Conservation (phyloP, 2,888 invertebrate genomes). For the Parnassius smintheus region DNA sequence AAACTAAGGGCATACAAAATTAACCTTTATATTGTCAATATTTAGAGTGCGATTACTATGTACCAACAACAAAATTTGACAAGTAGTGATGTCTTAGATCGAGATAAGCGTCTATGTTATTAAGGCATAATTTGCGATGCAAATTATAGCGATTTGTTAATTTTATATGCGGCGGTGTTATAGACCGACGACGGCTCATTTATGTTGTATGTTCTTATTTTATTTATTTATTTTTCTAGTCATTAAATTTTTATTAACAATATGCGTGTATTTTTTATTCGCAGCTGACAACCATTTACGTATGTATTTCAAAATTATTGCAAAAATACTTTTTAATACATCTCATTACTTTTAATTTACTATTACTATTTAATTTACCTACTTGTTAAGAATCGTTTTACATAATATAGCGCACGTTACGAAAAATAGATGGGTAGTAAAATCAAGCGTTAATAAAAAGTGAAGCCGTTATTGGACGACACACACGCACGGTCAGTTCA, state of each 20-base stretch:
- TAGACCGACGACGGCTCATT: constrained; percentile 49
- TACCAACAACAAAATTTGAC: constrained; percentile 29
- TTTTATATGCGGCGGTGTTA: constrained; percentile 62
- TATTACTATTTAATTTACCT: too few species aligned
- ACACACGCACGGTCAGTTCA: too few species aligned
- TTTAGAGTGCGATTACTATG: constrained; percentile 32
- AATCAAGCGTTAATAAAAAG: too few species aligned
- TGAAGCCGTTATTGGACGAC: too few species aligned
- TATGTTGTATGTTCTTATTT: constrained; percentile 34
- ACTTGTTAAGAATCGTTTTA: too few species aligned
- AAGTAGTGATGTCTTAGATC: constrained; percentile 63
- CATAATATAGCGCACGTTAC: too few species aligned
- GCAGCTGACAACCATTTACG: not conserved
- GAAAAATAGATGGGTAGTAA: too few species aligned
- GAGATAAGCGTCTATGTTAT: constrained; percentile 72
- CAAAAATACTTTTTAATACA: constrained; percentile 3
- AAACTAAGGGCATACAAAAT: constrained; percentile 32
- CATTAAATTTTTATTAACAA: constrained; percentile 17
- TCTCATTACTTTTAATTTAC: too few species aligned
- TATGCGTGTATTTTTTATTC: constrained; percentile 13
- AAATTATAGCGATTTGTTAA: constrained; percentile 77
- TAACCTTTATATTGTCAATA: constrained; percentile 36
- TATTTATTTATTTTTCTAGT: constrained; percentile 19
- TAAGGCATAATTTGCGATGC: constrained; percentile 72
- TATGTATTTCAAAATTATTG: not conserved